A percentile compares a stretch with the other conserved stretches of the same genome.
Evolutionary conservation across 23 tunicate genomes (phyloP).

Genomic region (Diplosoma virens): DNA sequence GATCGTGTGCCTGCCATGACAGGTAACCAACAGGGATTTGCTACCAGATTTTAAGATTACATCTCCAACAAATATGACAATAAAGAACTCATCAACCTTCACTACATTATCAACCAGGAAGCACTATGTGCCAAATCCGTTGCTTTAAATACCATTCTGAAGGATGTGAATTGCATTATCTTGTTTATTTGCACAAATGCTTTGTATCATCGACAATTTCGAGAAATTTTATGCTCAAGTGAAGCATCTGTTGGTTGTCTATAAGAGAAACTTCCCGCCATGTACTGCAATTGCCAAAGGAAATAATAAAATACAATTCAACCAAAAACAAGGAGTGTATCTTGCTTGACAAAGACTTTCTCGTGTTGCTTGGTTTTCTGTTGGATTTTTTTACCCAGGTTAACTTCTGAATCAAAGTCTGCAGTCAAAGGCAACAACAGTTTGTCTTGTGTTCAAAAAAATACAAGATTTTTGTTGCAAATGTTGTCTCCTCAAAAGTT

Average conservation of each 20-base stretch:
- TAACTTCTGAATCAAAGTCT: constrained; percentile 1
- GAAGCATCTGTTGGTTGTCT: constrained; percentile 34
- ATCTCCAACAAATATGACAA: constrained; percentile 1
- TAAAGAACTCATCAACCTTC: constrained; percentile 16
- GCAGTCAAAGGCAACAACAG: constrained; percentile 18
- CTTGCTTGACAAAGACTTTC: too few relatives aligned
- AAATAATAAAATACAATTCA: not conserved
- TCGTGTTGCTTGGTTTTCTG: not conserved
- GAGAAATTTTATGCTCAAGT: not conserved
- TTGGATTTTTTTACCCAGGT: too few relatives aligned
- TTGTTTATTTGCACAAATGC: constrained; percentile 27
- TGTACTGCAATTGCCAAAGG: not conserved
- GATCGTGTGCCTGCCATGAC: constrained; percentile 24
- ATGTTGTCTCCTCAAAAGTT: not conserved
- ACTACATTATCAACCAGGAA: constrained; percentile 30
- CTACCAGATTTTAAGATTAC: constrained; percentile 28
- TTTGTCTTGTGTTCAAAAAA: constrained; percentile 13
- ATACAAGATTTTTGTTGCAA: constrained; percentile 4
- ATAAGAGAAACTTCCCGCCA: constrained; percentile 21
- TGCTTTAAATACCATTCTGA: constrained; percentile 10
- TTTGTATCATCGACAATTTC: constrained; percentile 32
- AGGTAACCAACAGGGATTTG: constrained; percentile 24
- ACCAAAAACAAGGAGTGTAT: not conserved
- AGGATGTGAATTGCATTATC: constrained; percentile 26
- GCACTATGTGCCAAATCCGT: constrained; percentile 33